Conservation (phyloP, 2,888 invertebrate genomes). For the Tubulanus polymorphus region DNA sequence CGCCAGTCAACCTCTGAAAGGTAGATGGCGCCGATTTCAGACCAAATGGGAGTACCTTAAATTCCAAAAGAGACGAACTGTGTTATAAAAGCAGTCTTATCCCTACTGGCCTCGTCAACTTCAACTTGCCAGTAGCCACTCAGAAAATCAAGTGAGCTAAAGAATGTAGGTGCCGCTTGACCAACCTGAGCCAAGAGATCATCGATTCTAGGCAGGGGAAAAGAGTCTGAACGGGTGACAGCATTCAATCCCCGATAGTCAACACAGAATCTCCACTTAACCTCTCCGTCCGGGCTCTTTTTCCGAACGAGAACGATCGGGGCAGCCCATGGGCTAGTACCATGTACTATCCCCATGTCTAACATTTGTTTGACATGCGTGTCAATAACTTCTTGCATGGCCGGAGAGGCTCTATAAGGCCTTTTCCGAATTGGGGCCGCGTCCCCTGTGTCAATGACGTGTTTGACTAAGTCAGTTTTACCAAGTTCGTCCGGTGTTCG, state of each 20-base stretch:
- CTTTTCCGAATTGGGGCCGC: no score
- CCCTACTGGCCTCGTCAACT: background rate
- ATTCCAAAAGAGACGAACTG: background rate
- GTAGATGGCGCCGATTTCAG: background rate
- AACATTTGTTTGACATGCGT: no score
- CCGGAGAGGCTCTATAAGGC: no score
- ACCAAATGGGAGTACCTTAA: constrained; percentile 1
- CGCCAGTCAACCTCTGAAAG: no score
- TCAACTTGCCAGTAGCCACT: constrained; percentile 17
- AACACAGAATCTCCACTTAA: constrained; percentile 4
- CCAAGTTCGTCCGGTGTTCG: no score
- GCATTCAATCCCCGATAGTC: constrained; percentile 5
- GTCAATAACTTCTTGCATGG: no score
- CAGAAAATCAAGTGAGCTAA: constrained; percentile 8
- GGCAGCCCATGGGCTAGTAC: no score
- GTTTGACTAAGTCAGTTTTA: no score
- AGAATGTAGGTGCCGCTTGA: constrained; percentile 4
- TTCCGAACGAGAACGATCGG: no score
- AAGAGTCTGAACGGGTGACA: background rate
- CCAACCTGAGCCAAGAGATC: background rate
- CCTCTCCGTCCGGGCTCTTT: no score
- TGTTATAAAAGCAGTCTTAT: constrained; percentile 3
- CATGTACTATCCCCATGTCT: no score
- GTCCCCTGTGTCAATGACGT: no score
- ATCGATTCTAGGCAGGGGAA: constrained; percentile 1